Base-by-base conservation (phyloP, 92 coral and sea anemone genomes). In the Parazoanthus atlanticus region DNA sequence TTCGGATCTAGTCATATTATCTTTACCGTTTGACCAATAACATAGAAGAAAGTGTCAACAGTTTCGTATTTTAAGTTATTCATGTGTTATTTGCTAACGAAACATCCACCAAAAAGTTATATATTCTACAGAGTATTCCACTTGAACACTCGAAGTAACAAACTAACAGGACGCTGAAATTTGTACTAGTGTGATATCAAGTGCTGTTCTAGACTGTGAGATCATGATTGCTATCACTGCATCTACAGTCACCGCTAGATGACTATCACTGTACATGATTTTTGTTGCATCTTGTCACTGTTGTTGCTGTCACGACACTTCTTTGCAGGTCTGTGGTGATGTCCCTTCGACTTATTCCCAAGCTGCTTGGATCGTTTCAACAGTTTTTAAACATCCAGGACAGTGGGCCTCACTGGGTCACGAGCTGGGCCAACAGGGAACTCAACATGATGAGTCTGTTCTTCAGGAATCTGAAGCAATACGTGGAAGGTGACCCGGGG, bases 301-400 rank as follows among this genome's bases (percentile, higher is more conserved):
- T 61, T 56, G 25, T 3, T 56, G 66, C 66, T 56, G n/a, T 56
- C 23, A 56, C 66, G 2, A 17, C 5, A 41, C 38, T 26, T 86
- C 74, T 84, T 76, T 47, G 28, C 82, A 97, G 99, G 83, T 97
- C 99, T 32, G 94, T 94, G 4, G 99, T 97, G 64, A 94, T 97
- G 95, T 97, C 99, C 54, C 92, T 97, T 76, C 98, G 95, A 78
- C 96, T 97, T 74, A 94, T 97, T 23, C 98, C 98, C 61, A 95
- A 97, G 89, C 93, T 97, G 84, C 90, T 97, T 80, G 93, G 97
- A 58, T 97, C 99, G 8, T 95, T 97, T 91, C 99, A 97, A 88
- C 99, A 95, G 91, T 95, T 95, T 81, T 85, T 92, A 9, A 86
- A 90, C 61, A 90, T 73, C 38, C 78, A 84, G 58, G 93, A 93